Conservation (phyloP, 2,113 vertebrate species). For the Polyodon spathula region DNA sequence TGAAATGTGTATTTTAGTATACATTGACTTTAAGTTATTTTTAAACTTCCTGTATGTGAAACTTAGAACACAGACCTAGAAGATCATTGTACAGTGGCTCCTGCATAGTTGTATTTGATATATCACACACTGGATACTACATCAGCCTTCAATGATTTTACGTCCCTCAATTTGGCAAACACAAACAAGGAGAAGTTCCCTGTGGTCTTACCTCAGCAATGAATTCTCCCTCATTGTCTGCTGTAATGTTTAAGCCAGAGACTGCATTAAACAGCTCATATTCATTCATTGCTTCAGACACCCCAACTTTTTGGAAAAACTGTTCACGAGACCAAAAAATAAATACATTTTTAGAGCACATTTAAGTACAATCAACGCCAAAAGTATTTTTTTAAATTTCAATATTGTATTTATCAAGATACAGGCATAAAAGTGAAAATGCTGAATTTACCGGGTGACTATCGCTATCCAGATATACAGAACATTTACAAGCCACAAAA, state of each 20-base stretch:
- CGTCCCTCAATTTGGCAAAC: no score
- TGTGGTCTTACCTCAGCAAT: constrained; percentile 66
- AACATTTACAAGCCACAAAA: no score
- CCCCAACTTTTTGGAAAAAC: constrained; percentile 90
- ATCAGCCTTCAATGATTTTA: no score
- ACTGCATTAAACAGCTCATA: constrained; percentile 87
- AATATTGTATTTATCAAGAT: no score
- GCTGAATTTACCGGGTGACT: no score
- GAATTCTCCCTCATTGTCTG: constrained; percentile 82
- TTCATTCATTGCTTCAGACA: constrained; percentile 67
- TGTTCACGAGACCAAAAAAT: constrained; percentile 34
- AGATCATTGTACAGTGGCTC: background rate
- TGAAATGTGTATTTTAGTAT: background rate
- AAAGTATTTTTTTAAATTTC: background rate
- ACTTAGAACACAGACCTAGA: no score
- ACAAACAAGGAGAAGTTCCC: no score
- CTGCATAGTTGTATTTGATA: background rate
- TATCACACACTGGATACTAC: no score
- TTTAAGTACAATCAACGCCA: background rate
- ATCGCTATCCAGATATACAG: no score
- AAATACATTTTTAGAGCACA: background rate
- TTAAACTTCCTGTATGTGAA: background rate
- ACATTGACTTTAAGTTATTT: background rate
- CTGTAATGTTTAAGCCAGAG: constrained; percentile 70
- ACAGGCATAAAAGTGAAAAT: no score